Base-by-base conservation (phyloP, 2,888 invertebrate species). In the Beris chalybata region DNA sequence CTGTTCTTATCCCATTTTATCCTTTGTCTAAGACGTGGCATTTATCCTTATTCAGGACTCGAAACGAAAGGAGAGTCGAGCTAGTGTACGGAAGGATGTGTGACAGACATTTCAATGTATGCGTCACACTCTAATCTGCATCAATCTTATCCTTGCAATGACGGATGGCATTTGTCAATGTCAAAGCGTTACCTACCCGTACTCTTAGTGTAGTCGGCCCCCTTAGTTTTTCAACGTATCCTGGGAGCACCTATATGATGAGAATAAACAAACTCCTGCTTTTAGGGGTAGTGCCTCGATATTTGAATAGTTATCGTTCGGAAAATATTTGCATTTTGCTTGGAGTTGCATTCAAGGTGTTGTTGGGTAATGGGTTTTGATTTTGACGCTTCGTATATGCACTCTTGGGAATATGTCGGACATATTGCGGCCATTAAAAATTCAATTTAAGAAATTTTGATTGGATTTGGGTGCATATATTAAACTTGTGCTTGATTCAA, bases 111-210 rank as follows among this genome's bases (percentile, higher is more conserved):
- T 55, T 58, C 75, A 76, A 74, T 76, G 76, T 78, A 77, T 80
- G 74, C 78, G 79, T 79, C 80, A 79, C 79, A 79, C 78, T 80
- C 77, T 79, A 79, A 80, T 81, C 80, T 79, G 79, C 78, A 80
- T 80, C 81, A 81, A 80, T 80, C 80, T 81, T 80, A 74, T 79
- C 79, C 80, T 79, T 78, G 77, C 80, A 81, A 79, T 80, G 80
- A 80, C 80, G 80, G 80, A 81, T 80, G 79, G 75, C 77, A 80
- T 80, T 80, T 78, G 78, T 80, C 80, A 80, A 80, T 79, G 81
- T 80, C 80, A 80, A 78, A 77, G 78, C 77, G 52, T 50, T 64
- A 67, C n/a, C 53, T 64, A 67, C n/a, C 53, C 44, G 44, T 64
- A 54, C 43, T 52, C 50, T 38, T 61, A 38, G 38, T 50, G 44